phyloP scores from a whole-genome alignment of 2,888 invertebrate genomes.

The Exocentrus adspersus region DNA sequence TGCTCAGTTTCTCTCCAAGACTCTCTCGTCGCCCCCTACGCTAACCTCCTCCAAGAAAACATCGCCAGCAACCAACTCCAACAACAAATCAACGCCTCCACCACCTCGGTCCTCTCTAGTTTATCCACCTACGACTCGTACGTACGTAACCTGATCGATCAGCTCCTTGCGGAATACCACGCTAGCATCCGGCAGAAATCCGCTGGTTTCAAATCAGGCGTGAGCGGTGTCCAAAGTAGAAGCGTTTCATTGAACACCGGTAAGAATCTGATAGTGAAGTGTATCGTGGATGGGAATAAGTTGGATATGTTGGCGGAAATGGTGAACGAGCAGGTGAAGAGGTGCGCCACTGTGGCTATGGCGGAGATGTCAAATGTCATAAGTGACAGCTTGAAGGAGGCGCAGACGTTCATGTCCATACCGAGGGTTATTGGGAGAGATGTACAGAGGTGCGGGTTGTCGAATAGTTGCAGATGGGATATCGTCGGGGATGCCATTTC shows the following conservation, averaged over 20 bases:
- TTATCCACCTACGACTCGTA: conserved; percentile 12
- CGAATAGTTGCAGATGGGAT: conserved; percentile 31
- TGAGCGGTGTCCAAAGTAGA: neutral
- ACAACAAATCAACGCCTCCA: conserved; percentile 12
- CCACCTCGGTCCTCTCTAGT: neutral
- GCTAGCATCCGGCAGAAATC: neutral
- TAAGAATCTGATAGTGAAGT: neutral
- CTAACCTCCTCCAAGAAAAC: neutral
- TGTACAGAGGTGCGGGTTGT: conserved; percentile 38
- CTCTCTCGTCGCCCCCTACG: conserved; percentile 4
- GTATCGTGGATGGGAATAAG: neutral
- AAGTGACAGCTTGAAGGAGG: conserved; percentile 38
- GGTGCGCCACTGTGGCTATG: conserved; percentile 37
- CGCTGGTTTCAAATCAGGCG: neutral
- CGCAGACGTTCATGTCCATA: conserved; percentile 43
- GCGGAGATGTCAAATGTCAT: conserved; percentile 42
- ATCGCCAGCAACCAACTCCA: conserved; percentile 9
- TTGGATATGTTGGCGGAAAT: conserved; percentile 21
- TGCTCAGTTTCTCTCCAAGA: neutral
- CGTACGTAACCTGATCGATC: conserved; percentile 3
- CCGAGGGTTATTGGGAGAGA: conserved; percentile 38
- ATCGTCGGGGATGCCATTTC: conserved; percentile 40
- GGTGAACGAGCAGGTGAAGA: conserved; percentile 40
- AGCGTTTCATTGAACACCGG: too few relatives aligned
- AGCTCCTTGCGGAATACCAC: conserved; percentile 15